A percentile compares a stretch with the other conserved stretches of the same genome.
phyloP scores from a whole-genome alignment of 2,797 vertebrate species.

The Numenius phaeopus region DNA sequence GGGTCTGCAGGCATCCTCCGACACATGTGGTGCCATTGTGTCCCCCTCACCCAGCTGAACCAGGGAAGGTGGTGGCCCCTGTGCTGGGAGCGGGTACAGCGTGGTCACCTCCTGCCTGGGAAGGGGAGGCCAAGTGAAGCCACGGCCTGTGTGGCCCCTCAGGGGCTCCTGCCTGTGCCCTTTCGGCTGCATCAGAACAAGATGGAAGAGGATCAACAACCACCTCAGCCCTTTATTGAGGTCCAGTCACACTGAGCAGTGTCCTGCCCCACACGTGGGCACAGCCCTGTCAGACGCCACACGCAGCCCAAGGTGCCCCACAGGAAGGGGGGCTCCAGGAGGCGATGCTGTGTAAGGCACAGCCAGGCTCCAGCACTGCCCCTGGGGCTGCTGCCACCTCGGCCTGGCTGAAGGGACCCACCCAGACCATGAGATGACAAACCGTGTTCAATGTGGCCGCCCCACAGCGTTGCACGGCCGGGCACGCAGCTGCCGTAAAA shows the following conservation, averaged over 20 bases:
- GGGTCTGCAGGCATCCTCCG: rapidly evolving
- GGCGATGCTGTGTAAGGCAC: background rate
- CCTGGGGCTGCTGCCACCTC: rapidly evolving
- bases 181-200: background rate
- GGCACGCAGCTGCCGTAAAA: background rate
- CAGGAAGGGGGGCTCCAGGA: rapidly evolving
- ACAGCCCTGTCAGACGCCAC: rapidly evolving
- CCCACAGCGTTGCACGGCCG: rapidly evolving
- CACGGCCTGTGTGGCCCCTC: background rate
- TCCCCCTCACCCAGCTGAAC: background rate
- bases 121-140: background rate
- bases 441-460: rapidly evolving
- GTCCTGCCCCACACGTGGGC: background rate
- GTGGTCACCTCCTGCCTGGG: rapidly evolving
- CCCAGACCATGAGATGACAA: background rate
- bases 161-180: background rate
- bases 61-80: too few species aligned
- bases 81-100: background rate
- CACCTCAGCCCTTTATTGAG: constrained; percentile 20
- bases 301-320: rapidly evolving
- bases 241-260: rapidly evolving
- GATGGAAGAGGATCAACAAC: background rate
- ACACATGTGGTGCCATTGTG: rapidly evolving
- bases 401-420: background rate
- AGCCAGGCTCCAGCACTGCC: background rate